These are phyloP conservation scores for Anthoscopus minutus DNA, from an alignment of 2,113 vertebrate species.

Conservation along the genomic window DNA sequence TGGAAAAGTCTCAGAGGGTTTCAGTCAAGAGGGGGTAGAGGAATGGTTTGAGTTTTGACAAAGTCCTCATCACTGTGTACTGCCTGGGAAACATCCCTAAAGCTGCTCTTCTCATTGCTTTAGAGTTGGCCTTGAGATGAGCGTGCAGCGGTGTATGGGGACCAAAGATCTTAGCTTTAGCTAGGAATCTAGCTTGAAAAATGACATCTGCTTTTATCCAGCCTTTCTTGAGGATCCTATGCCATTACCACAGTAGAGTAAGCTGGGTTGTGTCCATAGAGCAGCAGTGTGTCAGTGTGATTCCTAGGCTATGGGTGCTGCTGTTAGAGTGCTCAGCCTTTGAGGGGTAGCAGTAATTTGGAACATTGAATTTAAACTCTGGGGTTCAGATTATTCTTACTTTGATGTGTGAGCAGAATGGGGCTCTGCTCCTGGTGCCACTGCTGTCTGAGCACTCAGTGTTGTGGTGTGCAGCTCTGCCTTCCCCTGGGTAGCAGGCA, in stretches of 20 bases:
- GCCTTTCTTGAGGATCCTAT: not conserved
- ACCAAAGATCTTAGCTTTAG: not conserved
- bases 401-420: rapidly evolving
- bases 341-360: not conserved
- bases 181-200: not conserved
- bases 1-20: not conserved
- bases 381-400: not conserved
- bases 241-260: not conserved
- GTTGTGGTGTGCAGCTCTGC: rapidly evolving
- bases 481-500: not conserved
- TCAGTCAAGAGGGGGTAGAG: not conserved
- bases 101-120: not conserved
- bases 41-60: not conserved
- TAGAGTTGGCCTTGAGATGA: not conserved
- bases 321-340: not conserved
- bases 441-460: not conserved
- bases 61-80: not conserved
- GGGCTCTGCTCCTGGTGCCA: not conserved
- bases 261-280: not conserved
- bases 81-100: not conserved
- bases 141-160: not conserved
- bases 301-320: not conserved
- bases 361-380: not conserved
- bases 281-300: not conserved
- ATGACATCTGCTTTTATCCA: not conserved